phyloP scores from a whole-genome alignment of 2,113 vertebrate genomes.

The Tenebrosternarchus preto region DNA sequence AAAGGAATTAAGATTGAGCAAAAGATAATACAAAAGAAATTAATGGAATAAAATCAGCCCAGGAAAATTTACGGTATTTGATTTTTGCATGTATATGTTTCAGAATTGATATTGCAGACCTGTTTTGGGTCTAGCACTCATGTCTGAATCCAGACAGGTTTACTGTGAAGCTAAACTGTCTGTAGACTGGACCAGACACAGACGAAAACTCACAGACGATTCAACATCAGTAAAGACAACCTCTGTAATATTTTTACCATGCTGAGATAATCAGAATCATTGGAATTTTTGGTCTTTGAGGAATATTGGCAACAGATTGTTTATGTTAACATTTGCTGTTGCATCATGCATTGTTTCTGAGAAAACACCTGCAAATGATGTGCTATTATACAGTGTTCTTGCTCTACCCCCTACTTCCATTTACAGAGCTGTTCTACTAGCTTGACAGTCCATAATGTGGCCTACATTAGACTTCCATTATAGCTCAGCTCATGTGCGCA shows the following conservation, averaged over 20 bases:
- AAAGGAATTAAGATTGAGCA: too few relatives aligned
- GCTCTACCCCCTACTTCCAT: not conserved
- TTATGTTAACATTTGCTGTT: too few relatives aligned
- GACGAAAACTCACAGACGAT: not conserved
- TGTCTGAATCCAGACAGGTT: not conserved
- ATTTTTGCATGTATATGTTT: not conserved
- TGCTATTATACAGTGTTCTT: conserved; percentile 1
- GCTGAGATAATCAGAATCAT: too few relatives aligned
- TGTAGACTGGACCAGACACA: not conserved
- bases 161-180: too few relatives aligned
- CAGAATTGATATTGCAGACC: too few relatives aligned
- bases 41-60: too few relatives aligned
- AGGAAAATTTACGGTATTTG: too few relatives aligned
- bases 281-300: too few relatives aligned
- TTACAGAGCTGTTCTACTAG: conserved; percentile 29
- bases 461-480: conserved; percentile 41
- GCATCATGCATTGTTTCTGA: conserved; percentile 10
- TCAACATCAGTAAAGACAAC: too few relatives aligned
- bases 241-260: too few relatives aligned
- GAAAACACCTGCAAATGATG: conserved; percentile 16
- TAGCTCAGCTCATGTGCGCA: not conserved
- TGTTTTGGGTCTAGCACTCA: conserved; percentile 1
- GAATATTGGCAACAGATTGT: too few relatives aligned
- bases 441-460: conserved; percentile 3
- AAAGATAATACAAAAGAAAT: too few relatives aligned